Conservation (phyloP, 2,113 vertebrate species). For the Tupaia tana region DNA sequence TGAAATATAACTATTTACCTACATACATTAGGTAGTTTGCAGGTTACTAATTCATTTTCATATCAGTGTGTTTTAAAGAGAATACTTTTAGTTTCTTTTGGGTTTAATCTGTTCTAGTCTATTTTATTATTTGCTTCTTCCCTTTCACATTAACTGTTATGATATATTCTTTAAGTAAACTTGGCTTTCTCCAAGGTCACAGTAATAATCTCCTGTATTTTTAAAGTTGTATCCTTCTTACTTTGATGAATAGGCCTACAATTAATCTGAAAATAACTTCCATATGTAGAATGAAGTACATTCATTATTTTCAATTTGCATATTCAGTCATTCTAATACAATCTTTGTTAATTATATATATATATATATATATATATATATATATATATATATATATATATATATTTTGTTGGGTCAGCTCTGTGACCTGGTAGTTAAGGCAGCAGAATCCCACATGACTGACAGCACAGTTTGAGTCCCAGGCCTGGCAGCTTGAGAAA, state of each 20-base stretch:
- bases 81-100: background rate
- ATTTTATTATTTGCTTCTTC: background rate
- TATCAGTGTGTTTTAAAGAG: background rate
- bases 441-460: no score
- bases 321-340: background rate
- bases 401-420: no score
- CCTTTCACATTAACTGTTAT: background rate
- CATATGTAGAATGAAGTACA: background rate
- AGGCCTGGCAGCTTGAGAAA: no score
- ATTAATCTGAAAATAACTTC: background rate
- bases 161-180: background rate
- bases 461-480: no score
- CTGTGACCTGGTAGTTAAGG: no score
- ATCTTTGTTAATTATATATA: background rate
- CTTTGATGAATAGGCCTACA: background rate
- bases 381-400: no score
- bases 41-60: background rate
- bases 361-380: no score
- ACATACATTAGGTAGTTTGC: background rate
- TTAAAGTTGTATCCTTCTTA: background rate
- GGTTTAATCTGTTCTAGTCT: background rate
- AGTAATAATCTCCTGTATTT: background rate
- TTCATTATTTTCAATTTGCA: background rate
- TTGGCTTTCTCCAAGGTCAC: background rate
- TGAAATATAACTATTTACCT: background rate